These are phyloP conservation scores for Albula glossodonta DNA, from an alignment of 2,113 vertebrate genomes.

Conservation along the genomic window DNA sequence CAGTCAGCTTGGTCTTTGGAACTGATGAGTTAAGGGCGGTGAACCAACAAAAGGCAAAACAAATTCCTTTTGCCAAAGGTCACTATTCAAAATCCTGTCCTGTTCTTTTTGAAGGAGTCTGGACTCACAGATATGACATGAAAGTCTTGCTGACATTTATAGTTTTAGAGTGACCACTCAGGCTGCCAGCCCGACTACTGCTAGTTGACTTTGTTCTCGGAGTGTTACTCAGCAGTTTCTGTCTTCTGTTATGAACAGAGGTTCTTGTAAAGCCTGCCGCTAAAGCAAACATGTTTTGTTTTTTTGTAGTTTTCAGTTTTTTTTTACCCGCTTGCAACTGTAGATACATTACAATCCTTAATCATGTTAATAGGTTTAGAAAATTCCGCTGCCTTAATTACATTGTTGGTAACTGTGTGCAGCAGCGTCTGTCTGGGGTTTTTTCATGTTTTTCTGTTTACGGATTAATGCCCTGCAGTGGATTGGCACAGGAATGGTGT, in stretches of 20 bases:
- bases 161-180: constrained; percentile 27
- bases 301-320: neutral
- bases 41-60: constrained; percentile 33
- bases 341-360: neutral
- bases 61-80: constrained; percentile 26
- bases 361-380: neutral
- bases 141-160: constrained; percentile 42
- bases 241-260: constrained; percentile 25
- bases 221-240: constrained; percentile 30
- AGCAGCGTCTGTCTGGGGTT: neutral
- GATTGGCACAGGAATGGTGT: neutral
- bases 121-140: constrained; percentile 30
- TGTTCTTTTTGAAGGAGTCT: constrained; percentile 29
- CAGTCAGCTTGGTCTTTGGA: neutral
- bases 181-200: constrained; percentile 33
- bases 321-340: neutral
- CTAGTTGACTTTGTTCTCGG: constrained; percentile 17
- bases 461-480: neutral
- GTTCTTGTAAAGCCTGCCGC: neutral
- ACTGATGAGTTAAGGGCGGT: constrained; percentile 27
- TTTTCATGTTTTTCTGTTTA: neutral
- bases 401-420: neutral
- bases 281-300: neutral
- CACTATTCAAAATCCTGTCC: constrained; percentile 20
- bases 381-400: neutral